Evolutionary conservation across 1,140 invertebrate genomes (phyloP).

Genomic region (Ericerus pela): DNA sequence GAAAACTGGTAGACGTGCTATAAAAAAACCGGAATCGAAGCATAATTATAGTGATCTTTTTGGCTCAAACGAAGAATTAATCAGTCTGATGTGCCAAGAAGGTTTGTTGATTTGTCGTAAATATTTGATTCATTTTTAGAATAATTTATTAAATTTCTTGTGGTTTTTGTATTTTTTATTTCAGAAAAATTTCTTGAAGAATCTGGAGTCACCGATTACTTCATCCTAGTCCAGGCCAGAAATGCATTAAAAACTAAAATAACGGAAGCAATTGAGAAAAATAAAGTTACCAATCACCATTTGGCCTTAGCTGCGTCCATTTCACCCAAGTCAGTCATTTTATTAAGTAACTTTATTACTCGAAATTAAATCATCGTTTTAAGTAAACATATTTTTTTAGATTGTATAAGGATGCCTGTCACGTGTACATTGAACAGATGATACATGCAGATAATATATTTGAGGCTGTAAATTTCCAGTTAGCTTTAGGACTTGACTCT

Average conservation of each 20-base stretch:
- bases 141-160: not conserved
- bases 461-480: not conserved
- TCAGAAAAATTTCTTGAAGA: not conserved
- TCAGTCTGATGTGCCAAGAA: not conserved
- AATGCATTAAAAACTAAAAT: not conserved
- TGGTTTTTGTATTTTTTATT: not conserved
- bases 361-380: too few relatives aligned
- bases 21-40: not conserved
- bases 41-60: not conserved
- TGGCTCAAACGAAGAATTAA: not conserved
- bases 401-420: not conserved
- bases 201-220: not conserved
- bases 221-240: not conserved
- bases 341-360: not conserved
- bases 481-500: not conserved
- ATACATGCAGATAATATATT: conserved; percentile 3
- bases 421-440: not conserved
- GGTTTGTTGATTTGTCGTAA: not conserved
- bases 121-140: not conserved
- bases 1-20: not conserved
- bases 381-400: too few relatives aligned
- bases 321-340: not conserved
- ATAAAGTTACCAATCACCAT: not conserved
- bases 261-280: not conserved
- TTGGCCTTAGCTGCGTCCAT: not conserved